Evolutionary conservation across 2,113 vertebrate genomes (phyloP).

Genomic region (Ictalurus furcatus): DNA sequence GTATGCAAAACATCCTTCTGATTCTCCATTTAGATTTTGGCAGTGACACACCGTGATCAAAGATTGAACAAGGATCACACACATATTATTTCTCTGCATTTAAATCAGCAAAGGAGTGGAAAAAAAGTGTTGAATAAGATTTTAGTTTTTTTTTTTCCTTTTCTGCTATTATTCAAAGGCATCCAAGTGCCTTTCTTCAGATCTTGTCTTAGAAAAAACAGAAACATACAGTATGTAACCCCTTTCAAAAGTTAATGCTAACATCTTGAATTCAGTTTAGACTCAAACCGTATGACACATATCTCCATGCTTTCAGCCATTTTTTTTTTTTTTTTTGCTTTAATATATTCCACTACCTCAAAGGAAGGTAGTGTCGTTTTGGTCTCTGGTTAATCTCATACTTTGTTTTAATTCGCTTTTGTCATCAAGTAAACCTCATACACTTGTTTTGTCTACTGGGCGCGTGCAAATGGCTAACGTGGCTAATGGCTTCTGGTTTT

Average conservation of each 20-base stretch:
- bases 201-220: neutral
- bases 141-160: neutral
- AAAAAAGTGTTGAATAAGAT: constrained; percentile 3
- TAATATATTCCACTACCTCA: constrained; percentile 2
- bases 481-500: constrained; percentile 47
- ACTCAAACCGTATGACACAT: neutral
- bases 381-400: constrained; percentile 36
- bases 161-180: constrained; percentile 17
- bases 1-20: constrained; percentile 73
- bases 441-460: neutral
- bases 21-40: constrained; percentile 69
- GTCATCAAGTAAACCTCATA: constrained; percentile 35
- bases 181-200: neutral
- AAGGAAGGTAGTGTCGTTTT: neutral
- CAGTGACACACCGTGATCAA: constrained; percentile 48
- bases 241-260: constrained; percentile 16
- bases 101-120: constrained; percentile 2
- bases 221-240: neutral
- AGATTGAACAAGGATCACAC: constrained; percentile 39
- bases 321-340: neutral
- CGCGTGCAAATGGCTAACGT: constrained; percentile 13
- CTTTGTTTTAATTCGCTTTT: constrained; percentile 40
- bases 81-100: constrained; percentile 10
- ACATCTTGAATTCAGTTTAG: neutral
- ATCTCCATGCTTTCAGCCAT: constrained; percentile 1